Base-by-base conservation (phyloP, 2,113 vertebrate genomes). In the Corapipo altera region DNA sequence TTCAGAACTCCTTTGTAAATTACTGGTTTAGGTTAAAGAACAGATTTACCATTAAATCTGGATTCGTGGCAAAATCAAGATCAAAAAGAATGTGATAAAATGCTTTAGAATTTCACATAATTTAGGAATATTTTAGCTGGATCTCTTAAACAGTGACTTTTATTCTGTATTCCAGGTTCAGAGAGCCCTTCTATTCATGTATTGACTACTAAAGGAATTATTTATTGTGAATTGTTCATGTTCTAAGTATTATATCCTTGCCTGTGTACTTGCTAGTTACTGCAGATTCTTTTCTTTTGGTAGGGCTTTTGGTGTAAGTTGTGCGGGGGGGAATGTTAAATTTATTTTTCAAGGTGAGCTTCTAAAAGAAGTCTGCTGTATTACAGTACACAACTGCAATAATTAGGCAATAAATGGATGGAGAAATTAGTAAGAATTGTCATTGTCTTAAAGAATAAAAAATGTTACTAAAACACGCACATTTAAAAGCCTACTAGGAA, bases 1-100 rank as follows among this genome's bases (percentile, higher is more conserved):
- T 79, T 85, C 41, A 66, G 37, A 85, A 46, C 39, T 66, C 58
- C 64, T 91, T 65, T 80, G 12, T 24, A 93, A 95, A 90, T 96
- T 82, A 49, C 13, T 48, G 52, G 46, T 70, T 93, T 83, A 59
- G 43, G 16, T 24, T 93, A 66, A 89, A 93, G 73, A 83, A 17
- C 8, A 67, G 57, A 17, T 71, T 91, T 85, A n/a, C 30, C 43
- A 58, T 84, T 86, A 70, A 84, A 81, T 43, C 11, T 14, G 4
- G 2, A 24, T 89, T 85, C 91, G 62, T 66, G 27, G 30, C n/a
- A 76, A 87, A 95, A 90, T 73, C 22, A 57, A 58, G 41, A 89
- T 58, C 4, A 85, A 85, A 94, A 91, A 61, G 16, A 6, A 62
- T 7, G 3, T 73, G 9, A 75, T 21, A 69, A 85, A 82, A 79